These are phyloP conservation scores for Cyclophora albipunctata DNA, from an alignment of 2,888 invertebrate genomes.

Conservation along the genomic window DNA sequence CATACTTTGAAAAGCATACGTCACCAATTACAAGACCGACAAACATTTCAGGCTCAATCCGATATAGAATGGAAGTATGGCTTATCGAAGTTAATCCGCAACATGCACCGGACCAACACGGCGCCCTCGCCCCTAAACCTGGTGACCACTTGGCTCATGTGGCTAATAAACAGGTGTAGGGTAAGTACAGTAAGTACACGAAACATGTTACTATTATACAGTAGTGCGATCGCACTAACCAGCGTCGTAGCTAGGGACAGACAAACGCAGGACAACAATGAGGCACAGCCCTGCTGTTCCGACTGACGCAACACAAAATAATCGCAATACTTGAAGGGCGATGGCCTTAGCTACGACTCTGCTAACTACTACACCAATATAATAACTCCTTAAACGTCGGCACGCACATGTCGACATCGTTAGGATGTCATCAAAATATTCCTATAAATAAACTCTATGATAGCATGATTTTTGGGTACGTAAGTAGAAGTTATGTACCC, in stretches of 20 bases:
- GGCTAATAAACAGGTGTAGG: slow-evolving; percentile 87
- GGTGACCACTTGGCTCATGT: slow-evolving; percentile 94
- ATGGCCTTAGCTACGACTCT: not conserved
- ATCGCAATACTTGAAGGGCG: slow-evolving; percentile 1
- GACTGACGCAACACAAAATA: not conserved
- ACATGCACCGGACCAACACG: slow-evolving; percentile 98
- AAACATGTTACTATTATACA: not conserved
- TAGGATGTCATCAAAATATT: too few species aligned
- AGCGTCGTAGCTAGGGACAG: not conserved
- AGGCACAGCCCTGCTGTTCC: too few species aligned
- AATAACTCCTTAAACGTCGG: too few species aligned
- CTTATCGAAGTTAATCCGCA: slow-evolving; percentile 96
- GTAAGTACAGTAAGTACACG: slow-evolving; percentile 44
- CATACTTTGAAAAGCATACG: too few species aligned
- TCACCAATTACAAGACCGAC: too few species aligned
- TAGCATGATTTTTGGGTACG: too few species aligned
- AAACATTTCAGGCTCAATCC: slow-evolving; percentile 89
- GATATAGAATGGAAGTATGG: slow-evolving; percentile 99
- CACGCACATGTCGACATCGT: too few species aligned
- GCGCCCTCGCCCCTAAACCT: slow-evolving; percentile 98
- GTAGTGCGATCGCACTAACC: not conserved
- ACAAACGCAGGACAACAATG: not conserved
- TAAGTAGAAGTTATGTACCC: too few species aligned
- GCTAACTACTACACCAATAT: not conserved
- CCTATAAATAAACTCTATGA: too few species aligned